Evolutionary conservation across 2,888 invertebrate genomes (phyloP).

Genomic region (Mongoloraphidia duomilia): DNA sequence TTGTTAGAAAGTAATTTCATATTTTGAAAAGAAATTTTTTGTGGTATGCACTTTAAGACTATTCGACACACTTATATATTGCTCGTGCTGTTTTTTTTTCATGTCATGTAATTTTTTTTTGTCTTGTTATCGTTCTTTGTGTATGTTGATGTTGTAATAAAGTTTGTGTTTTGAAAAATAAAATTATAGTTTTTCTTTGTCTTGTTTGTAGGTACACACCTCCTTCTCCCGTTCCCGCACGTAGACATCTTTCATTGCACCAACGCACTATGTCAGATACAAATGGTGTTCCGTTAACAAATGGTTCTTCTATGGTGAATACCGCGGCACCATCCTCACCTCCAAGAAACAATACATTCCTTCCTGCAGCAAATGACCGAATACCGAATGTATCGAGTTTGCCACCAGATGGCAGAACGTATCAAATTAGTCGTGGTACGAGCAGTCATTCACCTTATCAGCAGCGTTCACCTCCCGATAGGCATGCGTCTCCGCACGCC

Average conservation of each 20-base stretch:
- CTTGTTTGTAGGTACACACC: conserved; percentile 1
- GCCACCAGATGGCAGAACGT: conserved; percentile 7
- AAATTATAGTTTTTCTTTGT: conserved; percentile 4
- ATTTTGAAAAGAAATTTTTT: too few relatives aligned
- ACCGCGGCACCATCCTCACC: conserved; percentile 13
- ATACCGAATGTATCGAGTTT: conserved; percentile 1
- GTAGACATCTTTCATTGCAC: not conserved
- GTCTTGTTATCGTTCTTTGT: too few relatives aligned
- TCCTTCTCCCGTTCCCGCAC: not conserved
- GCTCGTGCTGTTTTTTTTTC: not conserved
- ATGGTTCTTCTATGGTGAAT: not conserved
- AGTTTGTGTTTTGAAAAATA: not conserved
- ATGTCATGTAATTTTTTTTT: not conserved
- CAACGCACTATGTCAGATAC: not conserved
- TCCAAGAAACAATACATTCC: conserved; percentile 1
- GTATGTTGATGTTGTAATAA: too few relatives aligned
- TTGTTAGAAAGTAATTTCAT: too few relatives aligned
- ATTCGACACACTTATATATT: too few relatives aligned
- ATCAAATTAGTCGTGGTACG: not conserved
- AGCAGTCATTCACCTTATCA: not conserved
- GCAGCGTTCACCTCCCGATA: conserved; percentile 1
- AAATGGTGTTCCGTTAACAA: not conserved
- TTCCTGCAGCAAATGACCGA: conserved; percentile 7
- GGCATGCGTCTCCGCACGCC: not conserved
- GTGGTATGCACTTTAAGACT: too few relatives aligned